Evolutionary conservation across 2,797 vertebrate genomes (phyloP).

Genomic region (Lindbergichthys nudifrons): DNA sequence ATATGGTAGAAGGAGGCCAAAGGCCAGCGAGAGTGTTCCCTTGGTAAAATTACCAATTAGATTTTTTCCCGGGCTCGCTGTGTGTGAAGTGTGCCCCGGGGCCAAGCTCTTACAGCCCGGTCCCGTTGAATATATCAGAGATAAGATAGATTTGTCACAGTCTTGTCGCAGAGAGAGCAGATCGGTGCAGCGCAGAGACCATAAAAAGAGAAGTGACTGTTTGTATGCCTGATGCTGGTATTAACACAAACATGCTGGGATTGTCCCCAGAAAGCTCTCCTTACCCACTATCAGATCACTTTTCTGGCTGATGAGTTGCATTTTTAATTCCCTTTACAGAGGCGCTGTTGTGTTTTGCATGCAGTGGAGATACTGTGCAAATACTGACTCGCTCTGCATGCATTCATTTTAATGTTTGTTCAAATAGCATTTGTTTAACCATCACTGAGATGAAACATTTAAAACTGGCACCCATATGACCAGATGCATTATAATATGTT

Average conservation of each 20-base stretch:
- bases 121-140: slow-evolving; percentile 49
- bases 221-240: slow-evolving; percentile 17
- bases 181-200: slow-evolving; percentile 9
- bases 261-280: not conserved
- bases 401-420: not conserved
- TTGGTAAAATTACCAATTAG: slow-evolving; percentile 70
- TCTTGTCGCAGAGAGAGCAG: slow-evolving; percentile 19
- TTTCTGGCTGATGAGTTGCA: slow-evolving; percentile 17
- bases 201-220: slow-evolving; percentile 18
- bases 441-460: not conserved
- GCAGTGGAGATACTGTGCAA: not conserved
- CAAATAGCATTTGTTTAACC: not conserved
- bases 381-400: not conserved
- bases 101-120: slow-evolving; percentile 36
- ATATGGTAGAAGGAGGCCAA: slow-evolving; percentile 60
- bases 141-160: slow-evolving; percentile 66
- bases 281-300: slow-evolving; percentile 5
- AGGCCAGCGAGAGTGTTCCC: slow-evolving; percentile 62
- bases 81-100: slow-evolving; percentile 44
- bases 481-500: too few relatives aligned
- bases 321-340: slow-evolving; percentile 28
- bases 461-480: not conserved
- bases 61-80: slow-evolving; percentile 41
- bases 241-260: slow-evolving; percentile 11
- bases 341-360: not conserved